Evolutionary conservation across 35 echinoderm and acorn worm genomes (phyloP).

Genomic region (Heliocidaris tuberculata): DNA sequence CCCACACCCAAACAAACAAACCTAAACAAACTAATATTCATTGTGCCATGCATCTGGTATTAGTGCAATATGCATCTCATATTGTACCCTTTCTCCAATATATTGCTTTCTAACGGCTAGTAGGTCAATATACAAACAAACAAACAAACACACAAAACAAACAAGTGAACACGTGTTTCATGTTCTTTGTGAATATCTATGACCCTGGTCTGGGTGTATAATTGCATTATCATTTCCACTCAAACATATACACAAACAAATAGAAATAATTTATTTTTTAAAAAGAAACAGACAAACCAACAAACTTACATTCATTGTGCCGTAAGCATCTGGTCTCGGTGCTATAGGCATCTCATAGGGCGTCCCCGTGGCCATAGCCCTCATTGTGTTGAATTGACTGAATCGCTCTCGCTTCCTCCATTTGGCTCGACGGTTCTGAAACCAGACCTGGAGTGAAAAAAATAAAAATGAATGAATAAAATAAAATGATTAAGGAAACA

Average conservation of each 20-base stretch:
- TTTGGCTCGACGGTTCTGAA: conserved; percentile 94
- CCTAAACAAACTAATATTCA: too few relatives aligned
- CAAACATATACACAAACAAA: too few relatives aligned
- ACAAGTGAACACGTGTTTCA: neutral
- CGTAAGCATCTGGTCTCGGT: conserved; percentile 77
- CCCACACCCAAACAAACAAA: too few relatives aligned
- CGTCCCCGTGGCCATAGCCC: conserved; percentile 71
- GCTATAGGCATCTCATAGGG: conserved; percentile 93
- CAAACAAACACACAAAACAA: too few relatives aligned
- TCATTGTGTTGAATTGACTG: conserved; percentile 87
- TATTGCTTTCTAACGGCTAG: too few relatives aligned
- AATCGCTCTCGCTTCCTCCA: conserved; percentile 93
- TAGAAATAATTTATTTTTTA: too few relatives aligned
- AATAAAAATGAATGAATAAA: conserved; percentile 20
- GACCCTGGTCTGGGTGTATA: too few relatives aligned
- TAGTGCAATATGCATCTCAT: conserved; percentile 90
- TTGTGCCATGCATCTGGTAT: conserved; percentile 66
- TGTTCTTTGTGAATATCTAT: too few relatives aligned
- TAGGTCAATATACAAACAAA: too few relatives aligned
- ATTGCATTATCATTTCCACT: too few relatives aligned
- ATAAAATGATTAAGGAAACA: neutral
- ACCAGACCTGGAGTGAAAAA: conserved; percentile 79
- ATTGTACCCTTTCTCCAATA: neutral
- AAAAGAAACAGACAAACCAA: too few relatives aligned
- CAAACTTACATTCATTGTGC: conserved; percentile 50